Percentiles rank a stretch among this genome's conserved stretches.
Conservation (phyloP, 1,140 invertebrate genomes). For the Mylabris phalerata region DNA sequence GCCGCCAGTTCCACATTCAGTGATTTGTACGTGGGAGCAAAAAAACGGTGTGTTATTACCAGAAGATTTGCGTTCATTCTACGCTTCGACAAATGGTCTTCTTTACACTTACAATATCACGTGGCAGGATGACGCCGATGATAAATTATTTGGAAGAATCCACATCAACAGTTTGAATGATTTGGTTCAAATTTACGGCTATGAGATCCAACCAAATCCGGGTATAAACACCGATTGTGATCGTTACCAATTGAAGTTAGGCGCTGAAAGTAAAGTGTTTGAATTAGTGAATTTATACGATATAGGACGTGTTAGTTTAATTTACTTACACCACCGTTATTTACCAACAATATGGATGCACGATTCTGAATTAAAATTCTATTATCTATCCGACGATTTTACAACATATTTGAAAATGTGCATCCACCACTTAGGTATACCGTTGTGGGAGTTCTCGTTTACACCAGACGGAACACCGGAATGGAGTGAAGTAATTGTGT, state of each 20-base stretch:
- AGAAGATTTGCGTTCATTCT: conserved; percentile 81
- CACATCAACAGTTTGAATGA: conserved; percentile 32
- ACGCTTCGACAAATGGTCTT: conserved; percentile 81
- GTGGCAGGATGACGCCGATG: conserved; percentile 7
- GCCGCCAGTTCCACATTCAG: conserved; percentile 27
- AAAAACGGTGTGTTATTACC: conserved; percentile 69
- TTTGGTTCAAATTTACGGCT: conserved; percentile 25
- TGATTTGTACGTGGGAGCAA: conserved; percentile 72
- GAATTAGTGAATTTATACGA: conserved; percentile 28
- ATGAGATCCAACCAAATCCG: conserved; percentile 25
- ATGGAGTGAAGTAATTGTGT: conserved; percentile 30
- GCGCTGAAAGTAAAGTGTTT: conserved; percentile 32
- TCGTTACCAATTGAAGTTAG: conserved; percentile 15
- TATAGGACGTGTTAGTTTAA: conserved; percentile 29
- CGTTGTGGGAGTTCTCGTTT: conserved; percentile 60
- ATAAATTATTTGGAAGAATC: conserved; percentile 25
- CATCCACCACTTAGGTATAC: conserved; percentile 81
- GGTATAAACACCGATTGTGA: conserved; percentile 22
- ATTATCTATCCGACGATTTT: conserved; percentile 77
- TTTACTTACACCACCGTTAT: conserved; percentile 33
- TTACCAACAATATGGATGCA: conserved; percentile 36
- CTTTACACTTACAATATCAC: conserved; percentile 51
- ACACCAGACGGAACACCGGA: conserved; percentile 29
- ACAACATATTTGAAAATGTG: conserved; percentile 81
- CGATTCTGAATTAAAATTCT: conserved; percentile 51